phyloP scores from a whole-genome alignment of 2,797 vertebrate species.

The Artibeus jamaicensis region DNA sequence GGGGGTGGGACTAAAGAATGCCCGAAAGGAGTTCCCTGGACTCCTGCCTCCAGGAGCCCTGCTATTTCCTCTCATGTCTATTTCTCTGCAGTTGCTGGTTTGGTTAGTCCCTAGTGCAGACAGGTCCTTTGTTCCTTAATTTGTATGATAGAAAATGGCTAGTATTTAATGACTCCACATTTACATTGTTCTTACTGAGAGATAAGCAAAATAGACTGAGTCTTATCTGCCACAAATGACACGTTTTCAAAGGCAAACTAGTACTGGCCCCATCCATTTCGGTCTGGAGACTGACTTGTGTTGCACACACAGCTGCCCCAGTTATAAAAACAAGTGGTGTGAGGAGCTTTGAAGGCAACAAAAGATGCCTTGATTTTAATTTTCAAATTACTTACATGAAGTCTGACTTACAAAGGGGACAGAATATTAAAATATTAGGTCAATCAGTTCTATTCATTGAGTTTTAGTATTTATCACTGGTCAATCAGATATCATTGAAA shows the following conservation, averaged over 20 bases:
- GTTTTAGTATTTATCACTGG: neutral
- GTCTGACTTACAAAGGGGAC: neutral
- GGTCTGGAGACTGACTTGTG: neutral
- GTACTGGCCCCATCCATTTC: neutral
- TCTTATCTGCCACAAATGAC: neutral
- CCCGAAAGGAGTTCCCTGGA: neutral
- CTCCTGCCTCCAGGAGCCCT: neutral
- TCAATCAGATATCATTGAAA: slow-evolving; percentile 42
- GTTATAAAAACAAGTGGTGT: neutral
- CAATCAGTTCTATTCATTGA: neutral
- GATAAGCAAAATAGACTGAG: neutral
- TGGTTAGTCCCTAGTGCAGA: neutral
- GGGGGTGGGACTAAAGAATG: neutral
- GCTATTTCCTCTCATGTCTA: neutral
- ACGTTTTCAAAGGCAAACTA: neutral
- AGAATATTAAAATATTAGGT: neutral
- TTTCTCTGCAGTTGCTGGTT: neutral
- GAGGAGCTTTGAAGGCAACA: neutral
- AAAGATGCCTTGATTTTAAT: neutral
- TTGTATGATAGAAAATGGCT: neutral
- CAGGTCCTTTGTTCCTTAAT: neutral
- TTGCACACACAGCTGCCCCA: neutral
- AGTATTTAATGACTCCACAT: neutral
- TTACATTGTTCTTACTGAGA: neutral
- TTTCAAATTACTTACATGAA: neutral